Conservation (phyloP, 2,113 vertebrate species). For the Podarcis cretensis region DNA sequence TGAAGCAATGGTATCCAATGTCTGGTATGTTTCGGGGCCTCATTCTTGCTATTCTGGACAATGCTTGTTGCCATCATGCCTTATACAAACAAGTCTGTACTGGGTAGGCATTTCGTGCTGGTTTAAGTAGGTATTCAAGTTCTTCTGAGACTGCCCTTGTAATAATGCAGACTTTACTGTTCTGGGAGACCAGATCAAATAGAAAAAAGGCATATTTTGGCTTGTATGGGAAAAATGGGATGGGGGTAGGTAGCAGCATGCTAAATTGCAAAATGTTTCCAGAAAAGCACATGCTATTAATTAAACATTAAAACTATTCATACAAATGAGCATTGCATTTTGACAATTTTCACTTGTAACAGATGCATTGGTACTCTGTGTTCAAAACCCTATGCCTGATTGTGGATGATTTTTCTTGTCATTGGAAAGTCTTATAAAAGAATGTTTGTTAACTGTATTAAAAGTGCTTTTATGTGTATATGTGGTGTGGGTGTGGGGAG, state of each 20-base stretch:
- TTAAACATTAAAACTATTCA: constrained; percentile 42
- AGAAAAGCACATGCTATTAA: not conserved
- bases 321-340: constrained; percentile 43
- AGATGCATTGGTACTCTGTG: constrained; percentile 51
- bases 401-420: constrained; percentile 4
- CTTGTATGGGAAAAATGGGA: not conserved
- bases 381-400: constrained; percentile 66
- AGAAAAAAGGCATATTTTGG: constrained; percentile 18
- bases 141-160: not conserved
- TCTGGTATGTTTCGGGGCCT: not conserved
- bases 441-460: constrained; percentile 54
- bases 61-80: not conserved
- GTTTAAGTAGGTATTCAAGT: not conserved
- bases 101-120: not conserved
- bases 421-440: constrained; percentile 46
- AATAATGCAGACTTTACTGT: not conserved
- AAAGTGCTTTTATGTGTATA: constrained; percentile 51
- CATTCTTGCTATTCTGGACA: not conserved
- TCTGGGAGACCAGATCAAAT: not conserved
- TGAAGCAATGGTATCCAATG: constrained; percentile 20
- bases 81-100: not conserved
- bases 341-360: constrained; percentile 38
- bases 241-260: constrained; percentile 3
- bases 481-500: not conserved
- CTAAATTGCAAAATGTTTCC: constrained; percentile 38